phyloP scores from a whole-genome alignment of 2,888 invertebrate genomes.

The Himalopsyche tibetana region DNA sequence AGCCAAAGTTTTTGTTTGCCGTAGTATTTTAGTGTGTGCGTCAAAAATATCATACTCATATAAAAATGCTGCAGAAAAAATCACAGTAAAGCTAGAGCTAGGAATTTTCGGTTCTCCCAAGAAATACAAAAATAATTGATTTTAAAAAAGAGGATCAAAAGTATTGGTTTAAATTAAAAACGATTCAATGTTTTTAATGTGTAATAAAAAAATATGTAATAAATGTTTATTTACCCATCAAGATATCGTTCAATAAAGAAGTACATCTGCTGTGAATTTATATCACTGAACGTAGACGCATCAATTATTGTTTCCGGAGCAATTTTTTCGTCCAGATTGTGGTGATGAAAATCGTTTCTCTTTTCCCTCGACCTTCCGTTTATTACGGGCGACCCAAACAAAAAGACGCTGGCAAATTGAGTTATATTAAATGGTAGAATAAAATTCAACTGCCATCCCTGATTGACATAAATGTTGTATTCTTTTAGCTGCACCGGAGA shows the following conservation, averaged over 20 bases:
- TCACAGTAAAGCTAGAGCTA: too few species aligned
- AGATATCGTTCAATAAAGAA: slow-evolving; percentile 53
- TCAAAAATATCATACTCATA: too few species aligned
- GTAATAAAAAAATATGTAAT: background rate
- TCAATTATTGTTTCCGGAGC: slow-evolving; percentile 26
- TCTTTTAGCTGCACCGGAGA: slow-evolving; percentile 70
- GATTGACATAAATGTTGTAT: slow-evolving; percentile 72
- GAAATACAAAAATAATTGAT: too few species aligned
- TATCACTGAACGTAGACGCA: slow-evolving; percentile 36
- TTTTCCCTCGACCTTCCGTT: slow-evolving; percentile 61
- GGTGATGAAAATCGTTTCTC: slow-evolving; percentile 48
- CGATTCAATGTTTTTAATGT: background rate
- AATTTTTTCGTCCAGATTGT: background rate
- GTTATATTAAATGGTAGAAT: slow-evolving; percentile 74
- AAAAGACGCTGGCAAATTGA: slow-evolving; percentile 73
- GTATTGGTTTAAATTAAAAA: background rate
- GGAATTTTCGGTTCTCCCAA: too few species aligned
- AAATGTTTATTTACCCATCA: slow-evolving; percentile 51
- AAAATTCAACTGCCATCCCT: slow-evolving; percentile 75
- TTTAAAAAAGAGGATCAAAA: too few species aligned
- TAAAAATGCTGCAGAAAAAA: too few species aligned
- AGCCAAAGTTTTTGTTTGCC: too few species aligned
- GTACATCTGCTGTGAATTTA: slow-evolving; percentile 62
- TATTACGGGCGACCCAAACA: slow-evolving; percentile 66
- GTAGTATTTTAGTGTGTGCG: too few species aligned